Evolutionary conservation across 2,888 invertebrate genomes (phyloP).

Genomic region (Ditula angustiorana): DNA sequence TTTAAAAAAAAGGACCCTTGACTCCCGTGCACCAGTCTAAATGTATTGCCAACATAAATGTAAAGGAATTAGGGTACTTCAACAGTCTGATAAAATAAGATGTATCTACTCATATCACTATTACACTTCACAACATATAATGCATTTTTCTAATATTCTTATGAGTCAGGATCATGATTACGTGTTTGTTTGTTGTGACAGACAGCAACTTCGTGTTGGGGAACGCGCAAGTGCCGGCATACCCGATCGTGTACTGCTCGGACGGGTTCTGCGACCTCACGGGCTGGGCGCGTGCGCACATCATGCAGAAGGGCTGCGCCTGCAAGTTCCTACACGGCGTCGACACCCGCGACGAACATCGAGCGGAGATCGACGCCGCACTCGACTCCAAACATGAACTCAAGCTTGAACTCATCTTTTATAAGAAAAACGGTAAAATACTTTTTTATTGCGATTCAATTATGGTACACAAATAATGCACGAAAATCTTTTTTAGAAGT

Average conservation of each 20-base stretch:
- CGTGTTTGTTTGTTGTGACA: conserved; percentile 72
- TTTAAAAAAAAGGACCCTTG: no score
- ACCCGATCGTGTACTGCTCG: conserved; percentile 98
- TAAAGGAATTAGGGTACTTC: no score
- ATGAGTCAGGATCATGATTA: no score
- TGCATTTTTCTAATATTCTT: no score
- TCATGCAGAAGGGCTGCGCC: conserved; percentile 98
- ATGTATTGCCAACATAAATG: no score
- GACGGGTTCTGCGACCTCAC: conserved; percentile 98
- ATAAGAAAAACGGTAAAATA: conserved; percentile 95
- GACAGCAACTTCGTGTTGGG: conserved; percentile 98
- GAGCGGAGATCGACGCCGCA: conserved; percentile 94
- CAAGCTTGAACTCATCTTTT: conserved; percentile 97
- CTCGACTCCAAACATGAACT: conserved; percentile 96
- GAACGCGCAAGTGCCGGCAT: conserved; percentile 96
- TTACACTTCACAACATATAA: no score
- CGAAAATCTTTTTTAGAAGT: no score
- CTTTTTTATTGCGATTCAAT: conserved; percentile 2
- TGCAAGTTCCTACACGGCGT: conserved; percentile 97
- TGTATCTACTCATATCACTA: no score
- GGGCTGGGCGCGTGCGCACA: conserved; percentile 96
- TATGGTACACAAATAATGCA: no score
- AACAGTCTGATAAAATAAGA: no score
- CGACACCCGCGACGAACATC: conserved; percentile 95
- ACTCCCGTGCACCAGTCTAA: no score